A percentile compares a stretch with the other conserved stretches of the same genome.
Evolutionary conservation across 2,797 vertebrate species (phyloP).

Genomic region (Rousettus madagascariensis): DNA sequence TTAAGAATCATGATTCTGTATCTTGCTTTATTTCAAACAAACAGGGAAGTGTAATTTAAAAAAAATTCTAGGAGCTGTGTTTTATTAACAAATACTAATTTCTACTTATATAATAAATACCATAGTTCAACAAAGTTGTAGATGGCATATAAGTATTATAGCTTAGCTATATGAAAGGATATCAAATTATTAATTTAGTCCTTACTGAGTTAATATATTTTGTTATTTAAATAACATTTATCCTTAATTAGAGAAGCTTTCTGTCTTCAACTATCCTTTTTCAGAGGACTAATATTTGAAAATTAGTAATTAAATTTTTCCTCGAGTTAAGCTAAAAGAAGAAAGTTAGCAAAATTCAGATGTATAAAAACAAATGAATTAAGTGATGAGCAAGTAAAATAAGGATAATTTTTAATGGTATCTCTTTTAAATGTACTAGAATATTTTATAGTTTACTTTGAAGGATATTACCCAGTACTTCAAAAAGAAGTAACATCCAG

Average conservation of each 20-base stretch:
- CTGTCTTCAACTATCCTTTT: not conserved
- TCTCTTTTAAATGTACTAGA: not conserved
- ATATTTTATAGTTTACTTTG: not conserved
- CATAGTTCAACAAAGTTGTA: not conserved
- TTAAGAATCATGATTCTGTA: not conserved
- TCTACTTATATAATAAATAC: not conserved
- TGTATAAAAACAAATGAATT: conserved; percentile 7
- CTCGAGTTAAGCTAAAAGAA: not conserved
- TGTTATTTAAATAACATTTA: not conserved
- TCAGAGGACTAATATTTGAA: not conserved
- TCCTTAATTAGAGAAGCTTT: not conserved
- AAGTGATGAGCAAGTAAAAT: not conserved
- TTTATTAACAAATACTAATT: conserved; percentile 11
- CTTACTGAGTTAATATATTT: not conserved
- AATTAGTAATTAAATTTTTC: not conserved
- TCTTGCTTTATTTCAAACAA: not conserved
- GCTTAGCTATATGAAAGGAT: not conserved
- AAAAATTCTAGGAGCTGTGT: not conserved
- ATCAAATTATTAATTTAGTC: conserved; percentile 26
- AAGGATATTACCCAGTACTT: conserved; percentile 8
- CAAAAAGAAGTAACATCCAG: not conserved
- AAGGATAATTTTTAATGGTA: conserved; percentile 27
- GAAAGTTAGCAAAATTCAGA: not conserved
- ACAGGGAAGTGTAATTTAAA: not conserved
- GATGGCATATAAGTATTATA: not conserved